A percentile compares a stretch with the other conserved stretches of the same genome.
phyloP scores from a whole-genome alignment of 2,113 vertebrate species.

The Astur gentilis region DNA sequence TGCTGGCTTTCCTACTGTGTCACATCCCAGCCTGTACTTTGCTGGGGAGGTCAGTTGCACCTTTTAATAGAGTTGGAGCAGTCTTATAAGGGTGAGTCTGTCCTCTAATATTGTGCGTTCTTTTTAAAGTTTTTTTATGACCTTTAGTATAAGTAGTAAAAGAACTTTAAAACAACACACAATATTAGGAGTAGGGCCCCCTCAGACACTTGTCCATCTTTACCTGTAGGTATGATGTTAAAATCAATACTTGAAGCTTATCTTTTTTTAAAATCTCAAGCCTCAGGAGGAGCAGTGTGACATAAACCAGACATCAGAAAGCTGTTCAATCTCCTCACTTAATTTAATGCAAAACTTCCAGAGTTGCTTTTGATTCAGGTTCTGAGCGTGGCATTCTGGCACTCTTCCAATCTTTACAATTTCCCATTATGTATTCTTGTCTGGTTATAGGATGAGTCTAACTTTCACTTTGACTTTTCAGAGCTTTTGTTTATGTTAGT shows the following conservation, averaged over 20 bases:
- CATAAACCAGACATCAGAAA: not conserved
- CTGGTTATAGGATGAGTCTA: not conserved
- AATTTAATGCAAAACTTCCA: not conserved
- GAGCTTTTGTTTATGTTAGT: not conserved
- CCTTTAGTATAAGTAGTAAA: not conserved
- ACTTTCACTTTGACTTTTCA: not conserved
- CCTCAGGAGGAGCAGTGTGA: not conserved
- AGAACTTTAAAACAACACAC: conserved; percentile 47
- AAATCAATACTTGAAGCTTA: not conserved
- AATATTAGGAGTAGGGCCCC: conserved; percentile 4
- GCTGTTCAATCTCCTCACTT: not conserved
- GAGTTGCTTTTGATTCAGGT: not conserved
- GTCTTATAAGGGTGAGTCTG: conserved; percentile 33
- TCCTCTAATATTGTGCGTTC: conserved; percentile 35
- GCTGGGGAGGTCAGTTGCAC: conserved; percentile 7
- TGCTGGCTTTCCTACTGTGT: not conserved
- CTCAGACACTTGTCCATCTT: not conserved
- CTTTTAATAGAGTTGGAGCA: conserved; percentile 19
- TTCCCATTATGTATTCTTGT: not conserved
- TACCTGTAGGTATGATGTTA: not conserved
- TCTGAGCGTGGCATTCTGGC: not conserved
- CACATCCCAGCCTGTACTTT: not conserved
- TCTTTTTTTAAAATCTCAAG: not conserved
- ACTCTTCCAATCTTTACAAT: not conserved
- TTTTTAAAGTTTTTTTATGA: conserved; percentile 45